Base-by-base conservation (phyloP, 2,113 vertebrate species). In the Varanus salvator region DNA sequence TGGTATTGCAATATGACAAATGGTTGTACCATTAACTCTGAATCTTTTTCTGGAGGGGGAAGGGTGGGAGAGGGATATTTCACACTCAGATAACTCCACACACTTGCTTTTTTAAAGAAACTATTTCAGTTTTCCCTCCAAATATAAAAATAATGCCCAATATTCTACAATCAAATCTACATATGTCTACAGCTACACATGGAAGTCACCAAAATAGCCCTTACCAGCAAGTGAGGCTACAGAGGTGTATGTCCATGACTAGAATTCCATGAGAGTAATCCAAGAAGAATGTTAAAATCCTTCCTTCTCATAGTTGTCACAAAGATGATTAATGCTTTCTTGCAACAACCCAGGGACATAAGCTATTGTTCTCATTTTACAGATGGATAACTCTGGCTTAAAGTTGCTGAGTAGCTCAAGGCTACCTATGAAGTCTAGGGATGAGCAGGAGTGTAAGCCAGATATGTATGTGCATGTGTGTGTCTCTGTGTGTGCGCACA, bases 361-460 rank as follows among this genome's bases (percentile, higher is more conserved):
- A 85, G 84, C 69, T 85, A 74, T 6, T 85, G 27, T 69, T 84
- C 60, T 84, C 34, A 68, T 31, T 74, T 54, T 85, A 86, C 5
- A 38, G 31, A 23, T 75, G n/a, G 71, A 75, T 87, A 77, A 21
- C 38, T 27, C 52, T 78, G 76, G 27, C 74, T 48, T 44, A 64
- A 87, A 38, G 34, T 31, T 78, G 29, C 17, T 34, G 80, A 60
- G 6, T 57, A 81, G 15, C 80, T 81, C 52, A 81, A 81, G 52
- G 60, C 60, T 60, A 57, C 52, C 21, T 17, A 25, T 1, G n/a
- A 14, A 87, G 44, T 52, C 57, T 60, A 66, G 11, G 17, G 77
- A 31, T 78, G 27, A 87, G 54, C 38, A 78, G 38, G 8, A 38
- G 29, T n/a, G n/a, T 78, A 29, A 48, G 78, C 54, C 60, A 87